A percentile compares a stretch with the other conserved stretches of the same genome.
phyloP scores from a whole-genome alignment of 2,113 vertebrate genomes.

The Nyctereutes procyonoides region DNA sequence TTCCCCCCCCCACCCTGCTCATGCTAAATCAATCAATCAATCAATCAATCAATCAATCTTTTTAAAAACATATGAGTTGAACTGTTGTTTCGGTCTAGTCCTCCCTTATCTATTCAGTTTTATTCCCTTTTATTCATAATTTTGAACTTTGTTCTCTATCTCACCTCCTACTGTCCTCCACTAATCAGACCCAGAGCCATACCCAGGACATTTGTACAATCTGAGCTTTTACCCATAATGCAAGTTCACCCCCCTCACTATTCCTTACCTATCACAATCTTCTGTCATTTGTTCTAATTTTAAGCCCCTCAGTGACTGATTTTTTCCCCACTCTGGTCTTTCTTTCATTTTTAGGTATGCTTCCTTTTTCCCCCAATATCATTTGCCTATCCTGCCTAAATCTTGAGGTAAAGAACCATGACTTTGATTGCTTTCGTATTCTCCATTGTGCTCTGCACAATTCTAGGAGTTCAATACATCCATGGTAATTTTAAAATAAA shows the following conservation, averaged over 20 bases:
- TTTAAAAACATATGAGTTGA: background rate
- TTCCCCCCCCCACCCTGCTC: background rate
- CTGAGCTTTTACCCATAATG: background rate
- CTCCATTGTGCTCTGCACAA: background rate
- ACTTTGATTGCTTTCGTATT: slow-evolving; percentile 7
- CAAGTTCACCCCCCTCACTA: background rate
- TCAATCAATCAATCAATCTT: background rate
- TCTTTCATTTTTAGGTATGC: background rate
- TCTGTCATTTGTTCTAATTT: slow-evolving; percentile 7
- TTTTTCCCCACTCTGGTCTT: background rate
- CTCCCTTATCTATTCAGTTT: background rate
- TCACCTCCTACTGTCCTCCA: background rate
- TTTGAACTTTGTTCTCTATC: background rate
- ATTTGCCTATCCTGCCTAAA: background rate
- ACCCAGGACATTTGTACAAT: background rate
- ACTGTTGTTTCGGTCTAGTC: background rate
- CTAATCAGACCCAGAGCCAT: background rate
- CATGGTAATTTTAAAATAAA: slow-evolving; percentile 51
- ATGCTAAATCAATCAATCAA: background rate
- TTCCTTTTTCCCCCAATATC: background rate
- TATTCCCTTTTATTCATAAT: background rate
- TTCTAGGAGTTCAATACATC: slow-evolving; percentile 33
- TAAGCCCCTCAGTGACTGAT: background rate
- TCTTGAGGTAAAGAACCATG: background rate
- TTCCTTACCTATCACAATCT: background rate